Percentiles rank a stretch among this genome's conserved stretches.
These are phyloP conservation scores for Zaprionus kolodkinae DNA, from an alignment of 1,140 invertebrate species.

Conservation along the genomic window DNA sequence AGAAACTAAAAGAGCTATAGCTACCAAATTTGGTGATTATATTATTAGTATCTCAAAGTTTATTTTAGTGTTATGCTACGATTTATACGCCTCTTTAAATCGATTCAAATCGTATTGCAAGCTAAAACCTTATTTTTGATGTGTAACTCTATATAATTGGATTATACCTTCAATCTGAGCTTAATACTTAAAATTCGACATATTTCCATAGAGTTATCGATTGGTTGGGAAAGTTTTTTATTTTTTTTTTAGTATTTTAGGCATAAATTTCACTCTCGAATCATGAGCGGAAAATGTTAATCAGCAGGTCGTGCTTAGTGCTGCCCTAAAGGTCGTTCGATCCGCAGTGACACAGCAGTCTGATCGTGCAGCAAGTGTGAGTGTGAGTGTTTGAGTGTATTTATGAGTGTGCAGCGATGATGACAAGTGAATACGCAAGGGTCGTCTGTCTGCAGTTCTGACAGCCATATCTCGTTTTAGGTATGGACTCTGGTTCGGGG, in stretches of 20 bases:
- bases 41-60: too few species aligned
- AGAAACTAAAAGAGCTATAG: too few species aligned
- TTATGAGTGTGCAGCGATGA: not conserved
- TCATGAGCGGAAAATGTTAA: slow-evolving; percentile 3
- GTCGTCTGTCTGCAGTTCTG: slow-evolving; percentile 3
- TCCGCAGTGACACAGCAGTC: not conserved
- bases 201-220: not conserved
- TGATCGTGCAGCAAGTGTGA: not conserved
- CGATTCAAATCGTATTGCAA: too few species aligned
- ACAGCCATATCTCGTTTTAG: not conserved
- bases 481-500: not conserved
- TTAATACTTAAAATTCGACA: not conserved
- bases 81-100: too few species aligned
- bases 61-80: too few species aligned
- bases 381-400: not conserved
- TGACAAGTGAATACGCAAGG: slow-evolving; percentile 4
- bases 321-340: slow-evolving; percentile 18
- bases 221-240: slow-evolving; percentile 22
- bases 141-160: not conserved
- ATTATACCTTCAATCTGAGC: not conserved
- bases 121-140: too few species aligned
- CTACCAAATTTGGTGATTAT: too few species aligned
- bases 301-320: slow-evolving; percentile 2
- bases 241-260: not conserved
- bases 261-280: slow-evolving; percentile 18